Conservation (phyloP, 35 echinoderm and acorn worm genomes). For the Hemicentrotus pulcherrimus region DNA sequence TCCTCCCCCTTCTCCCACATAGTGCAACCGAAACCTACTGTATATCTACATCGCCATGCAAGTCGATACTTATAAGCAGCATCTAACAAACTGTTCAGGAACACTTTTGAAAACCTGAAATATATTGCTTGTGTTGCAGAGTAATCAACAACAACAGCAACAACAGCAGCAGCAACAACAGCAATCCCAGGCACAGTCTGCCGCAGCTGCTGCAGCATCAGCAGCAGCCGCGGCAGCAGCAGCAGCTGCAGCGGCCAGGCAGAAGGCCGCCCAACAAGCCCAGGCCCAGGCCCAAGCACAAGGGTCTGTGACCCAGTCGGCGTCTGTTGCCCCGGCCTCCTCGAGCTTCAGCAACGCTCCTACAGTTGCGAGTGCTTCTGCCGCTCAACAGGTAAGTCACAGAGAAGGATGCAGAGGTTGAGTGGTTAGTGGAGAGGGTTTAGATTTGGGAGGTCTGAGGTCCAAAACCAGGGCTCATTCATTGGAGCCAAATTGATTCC, state of each 20-base stretch:
- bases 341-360: not conserved
- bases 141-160: conserved; percentile 59
- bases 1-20: not conserved
- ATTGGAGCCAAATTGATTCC: no score
- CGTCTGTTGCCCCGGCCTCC: not conserved
- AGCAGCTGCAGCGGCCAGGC: conserved; percentile 1
- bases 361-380: not conserved
- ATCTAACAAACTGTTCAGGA: no score
- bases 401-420: not conserved
- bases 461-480: not conserved
- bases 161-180: conserved; percentile 64
- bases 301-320: not conserved
- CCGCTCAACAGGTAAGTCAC: not conserved
- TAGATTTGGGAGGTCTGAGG: not conserved
- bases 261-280: not conserved
- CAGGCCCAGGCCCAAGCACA: conserved; percentile 9
- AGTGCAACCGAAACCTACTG: no score
- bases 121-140: not conserved
- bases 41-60: not conserved
- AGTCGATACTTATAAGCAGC: not conserved
- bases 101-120: no score
- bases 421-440: not conserved
- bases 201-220: conserved; percentile 23
- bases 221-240: conserved; percentile 32
- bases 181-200: conserved; percentile 1